Evolutionary conservation across 2,797 vertebrate species (phyloP).

Genomic region (Nannoperca australis): DNA sequence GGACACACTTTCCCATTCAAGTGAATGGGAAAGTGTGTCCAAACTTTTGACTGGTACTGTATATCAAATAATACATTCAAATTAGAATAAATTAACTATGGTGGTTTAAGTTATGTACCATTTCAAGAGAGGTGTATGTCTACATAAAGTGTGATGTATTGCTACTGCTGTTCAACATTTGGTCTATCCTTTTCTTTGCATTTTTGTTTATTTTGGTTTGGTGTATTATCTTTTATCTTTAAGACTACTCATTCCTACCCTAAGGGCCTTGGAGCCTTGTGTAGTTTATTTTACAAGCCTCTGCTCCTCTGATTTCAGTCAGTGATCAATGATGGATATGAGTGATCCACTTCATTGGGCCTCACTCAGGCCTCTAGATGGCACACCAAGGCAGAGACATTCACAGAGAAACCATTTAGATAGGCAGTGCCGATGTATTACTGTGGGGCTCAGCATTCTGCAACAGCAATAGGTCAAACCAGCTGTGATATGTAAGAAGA

Average conservation of each 20-base stretch:
- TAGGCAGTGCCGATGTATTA: conserved; percentile 50
- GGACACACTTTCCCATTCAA: no score
- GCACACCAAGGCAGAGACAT: conserved; percentile 82
- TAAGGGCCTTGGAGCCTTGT: background rate
- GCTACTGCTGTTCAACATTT: background rate
- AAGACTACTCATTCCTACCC: background rate
- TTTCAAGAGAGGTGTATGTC: background rate
- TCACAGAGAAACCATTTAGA: conserved; percentile 47
- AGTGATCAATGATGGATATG: conserved; percentile 42
- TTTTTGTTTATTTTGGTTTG: background rate
- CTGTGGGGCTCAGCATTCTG: conserved; percentile 63
- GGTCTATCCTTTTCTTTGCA: background rate
- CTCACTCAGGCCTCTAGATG: conserved; percentile 83
- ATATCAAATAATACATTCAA: background rate
- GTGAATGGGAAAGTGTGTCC: no score
- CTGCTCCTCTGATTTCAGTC: conserved; percentile 14
- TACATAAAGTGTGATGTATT: background rate
- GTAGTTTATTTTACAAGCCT: conserved; percentile 15
- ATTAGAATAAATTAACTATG: background rate
- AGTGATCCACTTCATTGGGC: conserved; percentile 56
- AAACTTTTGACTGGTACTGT: no score
- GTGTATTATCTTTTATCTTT: background rate
- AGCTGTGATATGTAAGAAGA: conserved; percentile 52
- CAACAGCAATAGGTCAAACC: conserved; percentile 50
- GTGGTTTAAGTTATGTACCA: background rate